phyloP scores from a whole-genome alignment of 2,113 vertebrate species.

The Mirounga angustirostris region DNA sequence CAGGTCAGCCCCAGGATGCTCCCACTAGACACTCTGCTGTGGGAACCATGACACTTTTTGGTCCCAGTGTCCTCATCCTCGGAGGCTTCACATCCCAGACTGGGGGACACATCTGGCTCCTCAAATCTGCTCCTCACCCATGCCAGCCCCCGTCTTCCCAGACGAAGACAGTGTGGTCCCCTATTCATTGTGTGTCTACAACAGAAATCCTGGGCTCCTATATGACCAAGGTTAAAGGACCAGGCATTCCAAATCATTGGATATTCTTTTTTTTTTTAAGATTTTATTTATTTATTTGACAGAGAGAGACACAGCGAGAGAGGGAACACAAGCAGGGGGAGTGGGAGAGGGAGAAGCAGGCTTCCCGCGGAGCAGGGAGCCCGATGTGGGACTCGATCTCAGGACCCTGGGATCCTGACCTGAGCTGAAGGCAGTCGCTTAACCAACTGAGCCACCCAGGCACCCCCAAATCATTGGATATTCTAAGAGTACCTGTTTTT shows the following conservation, averaged over 20 bases:
- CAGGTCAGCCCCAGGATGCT: accelerated
- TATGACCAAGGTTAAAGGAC: not conserved
- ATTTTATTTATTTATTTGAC: no score
- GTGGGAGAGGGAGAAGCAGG: no score
- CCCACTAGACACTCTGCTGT: not conserved
- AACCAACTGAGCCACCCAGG: no score
- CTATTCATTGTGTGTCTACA: not conserved
- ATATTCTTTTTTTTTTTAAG: not conserved
- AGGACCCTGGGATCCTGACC: no score
- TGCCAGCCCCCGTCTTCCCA: not conserved
- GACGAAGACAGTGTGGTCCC: not conserved
- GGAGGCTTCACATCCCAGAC: not conserved
- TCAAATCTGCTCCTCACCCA: not conserved
- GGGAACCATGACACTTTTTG: not conserved
- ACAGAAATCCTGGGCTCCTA: not conserved
- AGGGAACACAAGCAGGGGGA: no score
- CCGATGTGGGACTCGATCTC: no score
- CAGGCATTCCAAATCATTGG: not conserved
- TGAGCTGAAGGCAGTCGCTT: no score
- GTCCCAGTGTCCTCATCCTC: not conserved
- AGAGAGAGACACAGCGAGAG: no score
- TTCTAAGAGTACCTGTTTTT: not conserved
- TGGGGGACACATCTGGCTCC: not conserved
- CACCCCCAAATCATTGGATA: not conserved
- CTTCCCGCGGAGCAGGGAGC: no score